Percentiles rank a stretch among this genome's conserved stretches.
Evolutionary conservation across 1,140 invertebrate species (phyloP).

Genomic region (Drosophila grimshawi): DNA sequence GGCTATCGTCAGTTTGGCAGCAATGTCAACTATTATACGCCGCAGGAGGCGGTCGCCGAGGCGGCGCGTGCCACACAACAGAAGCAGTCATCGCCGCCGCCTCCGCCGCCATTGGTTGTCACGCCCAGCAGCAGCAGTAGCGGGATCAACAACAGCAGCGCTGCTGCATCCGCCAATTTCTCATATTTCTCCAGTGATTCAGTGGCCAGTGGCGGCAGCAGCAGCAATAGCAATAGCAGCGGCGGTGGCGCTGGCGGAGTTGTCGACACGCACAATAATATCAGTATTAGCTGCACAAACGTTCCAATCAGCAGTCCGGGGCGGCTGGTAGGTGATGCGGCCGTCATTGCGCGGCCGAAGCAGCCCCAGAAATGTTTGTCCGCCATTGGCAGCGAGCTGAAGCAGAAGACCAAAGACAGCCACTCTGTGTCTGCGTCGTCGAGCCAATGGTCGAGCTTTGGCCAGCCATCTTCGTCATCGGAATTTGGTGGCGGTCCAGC

Average conservation of each 20-base stretch:
- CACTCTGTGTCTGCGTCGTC: constrained; percentile 25
- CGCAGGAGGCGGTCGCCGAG: constrained; percentile 74
- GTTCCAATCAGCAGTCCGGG: constrained; percentile 57
- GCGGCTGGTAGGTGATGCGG: constrained; percentile 66
- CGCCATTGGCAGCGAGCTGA: constrained; percentile 83
- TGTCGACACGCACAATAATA: constrained; percentile 79
- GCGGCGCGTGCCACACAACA: constrained; percentile 73
- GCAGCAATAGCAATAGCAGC: constrained; percentile 24
- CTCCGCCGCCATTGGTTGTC: constrained; percentile 20
- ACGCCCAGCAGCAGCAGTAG: constrained; percentile 11
- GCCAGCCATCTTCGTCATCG: constrained; percentile 13
- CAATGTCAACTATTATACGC: constrained; percentile 80
- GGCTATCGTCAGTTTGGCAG: constrained; percentile 75
- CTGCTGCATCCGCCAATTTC: constrained; percentile 53
- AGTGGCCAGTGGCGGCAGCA: constrained; percentile 42
- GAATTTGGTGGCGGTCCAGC: constrained; percentile 39
- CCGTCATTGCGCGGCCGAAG: constrained; percentile 75
- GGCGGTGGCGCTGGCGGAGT: constrained; percentile 13
- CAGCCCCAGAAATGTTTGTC: constrained; percentile 75
- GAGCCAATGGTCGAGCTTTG: constrained; percentile 68
- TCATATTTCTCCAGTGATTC: constrained; percentile 79
- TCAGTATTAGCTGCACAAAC: constrained; percentile 84
- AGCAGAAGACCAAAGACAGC: constrained; percentile 79
- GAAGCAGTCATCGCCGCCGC: constrained; percentile 40
- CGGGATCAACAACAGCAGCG: constrained; percentile 10